Evolutionary conservation across 1,140 invertebrate species (phyloP).

Genomic region (Coptotermes formosanus): DNA sequence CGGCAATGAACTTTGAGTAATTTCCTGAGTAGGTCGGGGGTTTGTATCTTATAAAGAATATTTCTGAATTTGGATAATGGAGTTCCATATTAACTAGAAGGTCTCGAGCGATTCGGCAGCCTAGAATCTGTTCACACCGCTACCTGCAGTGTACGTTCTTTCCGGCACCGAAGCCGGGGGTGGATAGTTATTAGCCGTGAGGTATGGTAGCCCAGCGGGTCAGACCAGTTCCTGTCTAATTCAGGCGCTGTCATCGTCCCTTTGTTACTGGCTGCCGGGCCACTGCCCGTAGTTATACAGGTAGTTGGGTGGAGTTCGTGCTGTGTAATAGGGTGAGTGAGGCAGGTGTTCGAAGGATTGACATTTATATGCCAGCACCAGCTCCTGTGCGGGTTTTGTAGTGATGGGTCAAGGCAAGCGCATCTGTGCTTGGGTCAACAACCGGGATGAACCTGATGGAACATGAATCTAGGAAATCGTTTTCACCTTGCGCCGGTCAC

Average conservation of each 20-base stretch:
- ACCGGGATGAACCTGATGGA: too few species aligned
- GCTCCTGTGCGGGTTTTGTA: too few species aligned
- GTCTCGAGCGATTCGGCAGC: not conserved
- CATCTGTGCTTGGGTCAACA: too few species aligned
- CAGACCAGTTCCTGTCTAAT: not conserved
- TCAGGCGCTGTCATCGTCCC: not conserved
- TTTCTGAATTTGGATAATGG: too few species aligned
- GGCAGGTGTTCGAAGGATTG: not conserved
- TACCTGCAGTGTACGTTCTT: not conserved
- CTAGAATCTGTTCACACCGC: too few species aligned
- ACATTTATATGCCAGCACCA: not conserved
- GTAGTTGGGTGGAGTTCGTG: not conserved
- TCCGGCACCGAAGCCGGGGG: not conserved
- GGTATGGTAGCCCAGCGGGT: not conserved
- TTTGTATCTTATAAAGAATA: too few species aligned
- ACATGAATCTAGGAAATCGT: too few species aligned
- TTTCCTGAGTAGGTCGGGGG: too few species aligned
- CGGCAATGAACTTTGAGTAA: too few species aligned
- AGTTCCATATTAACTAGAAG: too few species aligned
- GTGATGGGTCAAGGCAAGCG: too few species aligned
- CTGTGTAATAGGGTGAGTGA: not conserved
- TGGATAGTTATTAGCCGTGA: slow-evolving; percentile 7
- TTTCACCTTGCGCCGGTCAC: too few species aligned
- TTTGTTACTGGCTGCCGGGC: not conserved
- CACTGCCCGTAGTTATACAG: not conserved